These are phyloP conservation scores for Mythimna lalbum DNA, from an alignment of 2,888 invertebrate species.

Conservation along the genomic window DNA sequence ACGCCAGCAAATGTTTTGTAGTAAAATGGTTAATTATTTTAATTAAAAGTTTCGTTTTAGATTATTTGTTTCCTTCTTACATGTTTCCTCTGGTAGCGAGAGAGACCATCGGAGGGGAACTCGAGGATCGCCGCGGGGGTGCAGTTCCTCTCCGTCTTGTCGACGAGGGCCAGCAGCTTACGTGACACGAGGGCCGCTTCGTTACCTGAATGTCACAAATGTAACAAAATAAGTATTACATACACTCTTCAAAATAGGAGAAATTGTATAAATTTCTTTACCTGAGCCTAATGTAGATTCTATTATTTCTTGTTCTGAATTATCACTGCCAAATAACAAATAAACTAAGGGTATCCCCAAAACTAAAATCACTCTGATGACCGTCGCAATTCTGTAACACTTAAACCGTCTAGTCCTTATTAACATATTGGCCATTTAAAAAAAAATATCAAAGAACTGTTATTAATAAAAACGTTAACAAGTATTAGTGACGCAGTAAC, in stretches of 20 bases:
- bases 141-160: conserved; percentile 87
- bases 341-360: conserved; percentile 80
- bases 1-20: conserved; percentile 2
- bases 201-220: conserved; percentile 48
- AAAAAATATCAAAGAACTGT: conserved; percentile 47
- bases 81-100: conserved; percentile 91
- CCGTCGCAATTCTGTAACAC: conserved; percentile 74
- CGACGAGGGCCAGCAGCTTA: conserved; percentile 73
- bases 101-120: conserved; percentile 94
- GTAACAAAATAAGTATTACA: background rate
- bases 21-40: background rate
- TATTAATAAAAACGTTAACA: conserved; percentile 19
- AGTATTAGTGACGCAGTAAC: conserved; percentile 3
- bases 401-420: conserved; percentile 82
- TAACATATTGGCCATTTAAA: conserved; percentile 85
- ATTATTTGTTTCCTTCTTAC: conserved; percentile 69
- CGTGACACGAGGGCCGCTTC: conserved; percentile 67
- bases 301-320: conserved; percentile 29
- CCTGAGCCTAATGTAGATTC: conserved; percentile 59
- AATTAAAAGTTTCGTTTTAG: background rate
- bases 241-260: background rate
- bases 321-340: conserved; percentile 64
- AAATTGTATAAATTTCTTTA: conserved; percentile 51
- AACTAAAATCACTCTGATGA: conserved; percentile 79
- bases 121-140: conserved; percentile 94